phyloP scores from a whole-genome alignment of 2,797 vertebrate species.

The Pangasius larnaudii region DNA sequence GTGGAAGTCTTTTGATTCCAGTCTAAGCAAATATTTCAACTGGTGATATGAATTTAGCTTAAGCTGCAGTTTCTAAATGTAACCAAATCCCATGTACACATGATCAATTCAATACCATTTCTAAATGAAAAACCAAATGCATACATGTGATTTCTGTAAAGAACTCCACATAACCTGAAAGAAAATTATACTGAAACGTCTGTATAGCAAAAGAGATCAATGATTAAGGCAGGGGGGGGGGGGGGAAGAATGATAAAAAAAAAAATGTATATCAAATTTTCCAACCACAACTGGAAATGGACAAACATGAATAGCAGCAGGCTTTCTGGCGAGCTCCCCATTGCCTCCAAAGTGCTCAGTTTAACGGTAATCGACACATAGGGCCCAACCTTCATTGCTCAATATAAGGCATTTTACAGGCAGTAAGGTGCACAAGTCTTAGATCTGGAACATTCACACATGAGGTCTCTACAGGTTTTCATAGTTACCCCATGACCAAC shows the following conservation, averaged over 20 bases:
- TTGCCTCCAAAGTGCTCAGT: slow-evolving; percentile 97
- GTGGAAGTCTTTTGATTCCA: slow-evolving; percentile 41
- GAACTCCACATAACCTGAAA: not conserved
- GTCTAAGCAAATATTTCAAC: slow-evolving; percentile 31
- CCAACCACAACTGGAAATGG: slow-evolving; percentile 71
- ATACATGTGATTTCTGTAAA: slow-evolving; percentile 13
- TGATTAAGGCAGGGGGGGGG: slow-evolving; percentile 12
- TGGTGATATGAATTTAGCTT: not conserved
- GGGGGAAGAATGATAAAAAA: slow-evolving; percentile 7
- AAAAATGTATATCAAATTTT: slow-evolving; percentile 52
- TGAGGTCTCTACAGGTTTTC: slow-evolving; percentile 50
- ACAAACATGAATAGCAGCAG: slow-evolving; percentile 93
- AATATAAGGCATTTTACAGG: slow-evolving; percentile 82
- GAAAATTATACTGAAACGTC: not conserved
- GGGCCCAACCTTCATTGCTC: slow-evolving; percentile 75
- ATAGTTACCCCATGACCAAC: slow-evolving; percentile 49
- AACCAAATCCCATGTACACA: slow-evolving; percentile 28
- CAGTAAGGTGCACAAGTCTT: slow-evolving; percentile 80
- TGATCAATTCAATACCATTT: slow-evolving; percentile 18
- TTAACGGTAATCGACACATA: slow-evolving; percentile 75
- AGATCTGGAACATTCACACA: slow-evolving; percentile 72
- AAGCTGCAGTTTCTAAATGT: slow-evolving; percentile 13
- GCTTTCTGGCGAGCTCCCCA: slow-evolving; percentile 79
- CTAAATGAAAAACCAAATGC: not conserved
- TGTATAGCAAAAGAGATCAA: slow-evolving; percentile 21